Base-by-base conservation (phyloP, 2,797 vertebrate genomes). In the Limnodromus scolopaceus region DNA sequence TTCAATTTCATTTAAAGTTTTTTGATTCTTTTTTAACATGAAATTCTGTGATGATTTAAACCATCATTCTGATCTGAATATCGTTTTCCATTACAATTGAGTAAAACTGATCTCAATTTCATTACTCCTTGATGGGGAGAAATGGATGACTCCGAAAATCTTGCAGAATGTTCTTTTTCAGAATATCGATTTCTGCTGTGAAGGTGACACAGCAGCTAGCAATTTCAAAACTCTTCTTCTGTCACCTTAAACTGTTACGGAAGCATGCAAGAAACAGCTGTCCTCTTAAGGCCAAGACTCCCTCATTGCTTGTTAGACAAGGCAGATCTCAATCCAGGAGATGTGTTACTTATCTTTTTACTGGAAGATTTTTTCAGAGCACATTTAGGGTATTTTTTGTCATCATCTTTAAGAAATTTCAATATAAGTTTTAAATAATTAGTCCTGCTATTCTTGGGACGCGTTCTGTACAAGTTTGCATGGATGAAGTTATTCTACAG, bases 321-420 rank as follows among this genome's bases (percentile, higher is more conserved):
- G 9, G 23, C 18, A 46, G 30, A 51, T 75, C 24, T 23, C 18
- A 64, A 13, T 66, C 19, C 18, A 54, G 18, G 36, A 23, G 6
- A 39, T 3, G 2, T 57, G 13, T 76, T 83, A 57, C 0, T 0
- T 64, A 51, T 36, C 6, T 38, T n/a, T 72, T 53, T 87, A 41
- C 30, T 60, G 22, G 41, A 51, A 41, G 16, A 45, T 8, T 74
- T 83, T 53, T 79, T 71, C 9, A 57, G 58, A 79, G 10, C 24
- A 39, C 12, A 3, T 63, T 66, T 20, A 68, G 32, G 32, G 10
- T 16, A 34, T 68, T 60, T 80, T 66, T 64, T 11, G 22, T 61
- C n/a, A 53, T 68, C 2, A 2, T 48, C 39, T 78, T 65, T n/a
- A 61, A 45, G 34, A 74, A 46, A 19, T 70, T 70, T 48, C 4